A percentile compares a stretch with the other conserved stretches of the same genome.
Evolutionary conservation across 2,888 invertebrate genomes (phyloP).

Genomic region (Auanema sp.): DNA sequence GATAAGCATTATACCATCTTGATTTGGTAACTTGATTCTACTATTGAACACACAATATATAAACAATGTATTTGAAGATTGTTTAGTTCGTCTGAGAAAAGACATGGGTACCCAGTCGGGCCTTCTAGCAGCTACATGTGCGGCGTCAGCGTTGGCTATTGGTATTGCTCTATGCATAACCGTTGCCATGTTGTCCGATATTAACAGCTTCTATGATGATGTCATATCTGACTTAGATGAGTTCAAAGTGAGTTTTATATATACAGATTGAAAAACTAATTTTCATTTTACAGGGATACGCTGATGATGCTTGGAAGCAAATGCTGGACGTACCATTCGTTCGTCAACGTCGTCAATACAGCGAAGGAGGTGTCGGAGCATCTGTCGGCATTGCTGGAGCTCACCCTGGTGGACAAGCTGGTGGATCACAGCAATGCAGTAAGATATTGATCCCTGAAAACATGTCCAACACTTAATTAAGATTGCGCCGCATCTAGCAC

Average conservation of each 20-base stretch:
- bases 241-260: conserved; percentile 13
- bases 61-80: not conserved
- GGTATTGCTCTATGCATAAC: conserved; percentile 14
- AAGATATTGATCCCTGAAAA: conserved; percentile 1
- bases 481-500: not conserved
- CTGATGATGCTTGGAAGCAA: conserved; percentile 22
- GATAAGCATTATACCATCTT: not conserved
- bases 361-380: not conserved
- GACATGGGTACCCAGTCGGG: conserved; percentile 5
- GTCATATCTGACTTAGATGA: conserved; percentile 18
- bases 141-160: conserved; percentile 12
- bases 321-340: conserved; percentile 12
- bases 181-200: conserved; percentile 16
- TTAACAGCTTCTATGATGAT: conserved; percentile 20
- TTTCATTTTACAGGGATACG: conserved; percentile 17
- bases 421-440: conserved; percentile 18
- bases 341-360: conserved; percentile 17
- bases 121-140: conserved; percentile 16
- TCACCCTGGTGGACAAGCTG: not conserved
- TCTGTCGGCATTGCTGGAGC: not conserved
- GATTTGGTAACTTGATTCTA: not conserved
- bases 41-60: not conserved
- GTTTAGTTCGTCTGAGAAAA: not conserved
- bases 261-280: too few species aligned
- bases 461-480: not conserved